phyloP scores from a whole-genome alignment of 2,113 vertebrate species.

The Patagioenas fasciata region DNA sequence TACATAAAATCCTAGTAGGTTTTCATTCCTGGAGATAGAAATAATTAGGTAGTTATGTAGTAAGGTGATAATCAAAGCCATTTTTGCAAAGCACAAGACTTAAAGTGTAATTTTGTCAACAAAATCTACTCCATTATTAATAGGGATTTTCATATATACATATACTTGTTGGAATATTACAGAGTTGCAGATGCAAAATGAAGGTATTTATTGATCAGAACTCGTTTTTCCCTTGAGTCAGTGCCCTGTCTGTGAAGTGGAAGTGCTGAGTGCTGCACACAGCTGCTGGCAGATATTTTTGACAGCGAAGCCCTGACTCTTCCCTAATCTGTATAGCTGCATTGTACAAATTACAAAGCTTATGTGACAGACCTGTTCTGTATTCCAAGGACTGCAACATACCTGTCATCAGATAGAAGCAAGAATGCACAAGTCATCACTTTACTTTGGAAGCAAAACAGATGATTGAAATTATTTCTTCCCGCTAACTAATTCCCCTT shows the following conservation, averaged over 20 bases:
- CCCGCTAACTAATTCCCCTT: slow-evolving; percentile 82
- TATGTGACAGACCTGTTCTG: slow-evolving; percentile 74
- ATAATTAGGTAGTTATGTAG: background rate
- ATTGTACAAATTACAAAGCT: slow-evolving; percentile 78
- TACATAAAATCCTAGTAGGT: background rate
- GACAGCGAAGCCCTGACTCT: slow-evolving; percentile 76
- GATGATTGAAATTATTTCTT: slow-evolving; percentile 82
- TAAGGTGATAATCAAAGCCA: background rate
- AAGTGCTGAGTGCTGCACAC: slow-evolving; percentile 74
- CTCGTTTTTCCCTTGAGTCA: slow-evolving; percentile 23
- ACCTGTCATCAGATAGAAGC: slow-evolving; percentile 75
- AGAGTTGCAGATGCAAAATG: slow-evolving; percentile 16
- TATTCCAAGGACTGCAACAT: slow-evolving; percentile 70
- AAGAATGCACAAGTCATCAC: slow-evolving; percentile 73
- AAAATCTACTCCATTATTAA: background rate
- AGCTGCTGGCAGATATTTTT: slow-evolving; percentile 70
- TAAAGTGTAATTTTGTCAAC: background rate
- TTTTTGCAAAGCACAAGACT: background rate
- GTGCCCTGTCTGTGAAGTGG: slow-evolving; percentile 59
- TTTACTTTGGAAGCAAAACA: slow-evolving; percentile 74
- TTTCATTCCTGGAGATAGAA: background rate
- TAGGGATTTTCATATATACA: background rate
- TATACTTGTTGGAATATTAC: background rate
- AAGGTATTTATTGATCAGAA: slow-evolving; percentile 76
- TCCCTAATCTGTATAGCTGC: slow-evolving; percentile 74